A percentile compares a stretch with the other conserved stretches of the same genome.
phyloP scores from a whole-genome alignment of 2,888 invertebrate genomes.

The Dasysyrphus tricinctus region DNA sequence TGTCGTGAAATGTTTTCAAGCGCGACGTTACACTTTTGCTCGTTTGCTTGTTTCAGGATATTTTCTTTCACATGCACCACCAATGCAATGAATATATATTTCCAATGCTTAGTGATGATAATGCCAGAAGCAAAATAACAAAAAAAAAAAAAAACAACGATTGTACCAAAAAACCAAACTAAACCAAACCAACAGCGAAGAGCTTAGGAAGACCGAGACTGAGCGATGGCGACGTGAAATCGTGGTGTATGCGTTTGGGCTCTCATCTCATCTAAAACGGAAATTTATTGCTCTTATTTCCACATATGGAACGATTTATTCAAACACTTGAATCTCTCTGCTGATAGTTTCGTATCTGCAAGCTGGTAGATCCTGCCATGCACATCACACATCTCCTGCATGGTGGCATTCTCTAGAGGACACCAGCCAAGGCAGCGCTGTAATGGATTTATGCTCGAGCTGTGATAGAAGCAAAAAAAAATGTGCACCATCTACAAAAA shows the following conservation, averaged over 20 bases:
- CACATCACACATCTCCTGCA: slow-evolving; percentile 41
- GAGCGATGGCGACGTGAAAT: slow-evolving; percentile 20
- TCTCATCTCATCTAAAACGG: slow-evolving; percentile 70
- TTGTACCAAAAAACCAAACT: slow-evolving; percentile 51
- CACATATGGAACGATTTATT: slow-evolving; percentile 74
- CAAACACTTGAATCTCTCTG: slow-evolving; percentile 70
- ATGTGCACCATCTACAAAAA: slow-evolving; percentile 59
- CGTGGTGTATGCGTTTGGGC: slow-evolving; percentile 46
- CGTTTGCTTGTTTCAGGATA: slow-evolving; percentile 58
- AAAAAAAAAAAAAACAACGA: slow-evolving; percentile 17
- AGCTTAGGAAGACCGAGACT: slow-evolving; percentile 41
- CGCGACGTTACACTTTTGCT: slow-evolving; percentile 49
- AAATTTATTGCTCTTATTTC: slow-evolving; percentile 73
- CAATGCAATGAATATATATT: slow-evolving; percentile 70
- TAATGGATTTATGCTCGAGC: slow-evolving; percentile 65
- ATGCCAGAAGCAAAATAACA: slow-evolving; percentile 31
- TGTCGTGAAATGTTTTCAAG: slow-evolving; percentile 53
- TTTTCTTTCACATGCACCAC: slow-evolving; percentile 49
- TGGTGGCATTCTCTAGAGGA: slow-evolving; percentile 49
- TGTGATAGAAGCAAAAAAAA: slow-evolving; percentile 18
- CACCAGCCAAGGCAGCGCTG: slow-evolving; percentile 32
- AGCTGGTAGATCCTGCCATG: slow-evolving; percentile 61
- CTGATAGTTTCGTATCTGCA: slow-evolving; percentile 71
- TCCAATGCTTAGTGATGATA: slow-evolving; percentile 62
- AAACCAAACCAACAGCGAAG: slow-evolving; percentile 19